Conservation (phyloP, 2,113 vertebrate species). For the Dasypus novemcinctus region DNA sequence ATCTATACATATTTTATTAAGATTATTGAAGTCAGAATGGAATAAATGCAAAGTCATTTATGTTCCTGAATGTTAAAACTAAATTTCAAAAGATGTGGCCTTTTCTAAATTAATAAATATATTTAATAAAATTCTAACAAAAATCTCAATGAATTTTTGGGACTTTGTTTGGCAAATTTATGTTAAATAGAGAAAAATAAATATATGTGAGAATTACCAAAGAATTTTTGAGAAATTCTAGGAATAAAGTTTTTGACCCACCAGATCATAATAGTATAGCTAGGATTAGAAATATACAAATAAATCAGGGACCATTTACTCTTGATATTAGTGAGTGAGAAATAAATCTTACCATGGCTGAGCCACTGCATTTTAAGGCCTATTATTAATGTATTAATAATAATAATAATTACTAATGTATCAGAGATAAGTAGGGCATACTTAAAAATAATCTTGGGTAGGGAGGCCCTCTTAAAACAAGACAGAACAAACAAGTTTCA, state of each 20-base stretch:
- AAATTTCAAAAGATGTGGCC: background rate
- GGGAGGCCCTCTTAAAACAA: background rate
- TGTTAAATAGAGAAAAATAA: background rate
- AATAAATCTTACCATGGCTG: rapidly evolving
- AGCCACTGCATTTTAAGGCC: background rate
- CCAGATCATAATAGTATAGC: rapidly evolving
- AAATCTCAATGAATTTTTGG: background rate
- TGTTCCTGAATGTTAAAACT: background rate
- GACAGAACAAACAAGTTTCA: rapidly evolving
- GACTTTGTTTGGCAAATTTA: background rate
- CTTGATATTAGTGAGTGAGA: rapidly evolving
- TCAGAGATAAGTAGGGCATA: rapidly evolving
- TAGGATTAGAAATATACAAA: background rate
- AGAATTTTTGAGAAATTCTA: background rate
- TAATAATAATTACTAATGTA: too few species aligned
- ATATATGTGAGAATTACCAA: background rate
- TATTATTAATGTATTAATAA: rapidly evolving
- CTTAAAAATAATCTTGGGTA: rapidly evolving
- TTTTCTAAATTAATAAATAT: background rate
- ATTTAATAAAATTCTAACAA: background rate
- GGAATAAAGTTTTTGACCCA: background rate
- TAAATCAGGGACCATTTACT: rapidly evolving
- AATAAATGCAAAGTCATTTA: background rate
- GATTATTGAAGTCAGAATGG: background rate
- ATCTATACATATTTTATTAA: rapidly evolving